A percentile compares a stretch with the other conserved stretches of the same genome.
phyloP scores from a whole-genome alignment of 1,140 invertebrate species.

The Cotesia glomerata region DNA sequence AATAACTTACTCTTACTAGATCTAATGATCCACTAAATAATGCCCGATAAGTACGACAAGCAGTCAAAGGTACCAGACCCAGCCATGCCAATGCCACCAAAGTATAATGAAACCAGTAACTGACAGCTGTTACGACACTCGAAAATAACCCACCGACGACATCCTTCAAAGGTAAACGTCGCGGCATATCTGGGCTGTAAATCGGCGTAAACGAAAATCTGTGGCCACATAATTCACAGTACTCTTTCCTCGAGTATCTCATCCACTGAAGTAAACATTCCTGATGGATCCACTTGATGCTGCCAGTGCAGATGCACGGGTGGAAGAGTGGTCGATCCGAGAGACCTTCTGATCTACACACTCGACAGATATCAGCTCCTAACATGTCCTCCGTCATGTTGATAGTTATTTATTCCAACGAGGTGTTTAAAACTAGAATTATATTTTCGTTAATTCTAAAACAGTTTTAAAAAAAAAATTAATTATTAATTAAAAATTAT shows the following conservation, averaged over 20 bases:
- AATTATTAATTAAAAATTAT: not conserved
- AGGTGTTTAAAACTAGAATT: not conserved
- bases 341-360: conserved; percentile 93
- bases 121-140: conserved; percentile 88
- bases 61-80: conserved; percentile 94
- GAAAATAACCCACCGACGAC: conserved; percentile 87
- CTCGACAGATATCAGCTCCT: conserved; percentile 90
- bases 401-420: not conserved
- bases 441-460: not conserved
- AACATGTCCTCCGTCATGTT: conserved; percentile 66
- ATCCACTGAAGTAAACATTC: conserved; percentile 90
- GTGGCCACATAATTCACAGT: conserved; percentile 98
- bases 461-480: not conserved
- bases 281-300: conserved; percentile 99
- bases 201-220: conserved; percentile 98
- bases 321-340: conserved; percentile 90
- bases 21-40: conserved; percentile 90
- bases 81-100: conserved; percentile 97
- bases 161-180: conserved; percentile 89
- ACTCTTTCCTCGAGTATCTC: conserved; percentile 96
- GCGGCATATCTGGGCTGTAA: conserved; percentile 98
- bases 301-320: conserved; percentile 98
- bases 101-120: conserved; percentile 97
- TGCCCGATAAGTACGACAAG: conserved; percentile 94
- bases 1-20: conserved; percentile 64